phyloP scores from a whole-genome alignment of 2,888 invertebrate genomes.

The Tenodera sinensis region DNA sequence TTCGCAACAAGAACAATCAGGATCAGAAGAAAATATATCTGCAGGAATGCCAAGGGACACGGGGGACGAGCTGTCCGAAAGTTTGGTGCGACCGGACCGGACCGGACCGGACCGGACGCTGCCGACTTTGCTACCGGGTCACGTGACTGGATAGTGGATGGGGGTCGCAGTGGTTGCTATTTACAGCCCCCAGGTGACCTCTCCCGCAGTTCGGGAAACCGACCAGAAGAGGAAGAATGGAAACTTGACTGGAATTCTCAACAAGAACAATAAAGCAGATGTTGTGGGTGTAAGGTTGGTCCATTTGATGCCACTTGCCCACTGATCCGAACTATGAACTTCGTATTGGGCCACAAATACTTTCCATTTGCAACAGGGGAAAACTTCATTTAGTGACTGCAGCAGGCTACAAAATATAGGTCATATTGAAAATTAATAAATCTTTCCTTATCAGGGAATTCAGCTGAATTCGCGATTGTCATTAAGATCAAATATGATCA shows the following conservation, averaged over 20 bases:
- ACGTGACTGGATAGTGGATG: constrained; percentile 3
- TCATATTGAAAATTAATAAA: too few relatives aligned
- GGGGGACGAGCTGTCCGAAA: background rate
- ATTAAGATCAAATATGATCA: too few relatives aligned
- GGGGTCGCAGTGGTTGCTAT: constrained; percentile 21
- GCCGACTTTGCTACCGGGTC: background rate
- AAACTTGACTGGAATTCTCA: constrained; percentile 26
- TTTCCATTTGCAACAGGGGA: too few relatives aligned
- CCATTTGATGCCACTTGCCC: background rate
- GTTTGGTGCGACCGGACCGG: background rate
- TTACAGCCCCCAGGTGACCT: constrained; percentile 27
- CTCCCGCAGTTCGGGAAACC: constrained; percentile 7
- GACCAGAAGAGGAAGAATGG: background rate
- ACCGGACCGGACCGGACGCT: background rate
- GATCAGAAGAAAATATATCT: background rate
- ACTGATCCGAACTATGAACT: too few relatives aligned
- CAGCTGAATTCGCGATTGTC: too few relatives aligned
- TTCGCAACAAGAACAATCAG: background rate
- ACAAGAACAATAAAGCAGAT: constrained; percentile 18
- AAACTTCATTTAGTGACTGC: too few relatives aligned
- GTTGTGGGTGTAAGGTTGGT: background rate
- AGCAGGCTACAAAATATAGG: too few relatives aligned
- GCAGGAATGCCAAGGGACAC: background rate
- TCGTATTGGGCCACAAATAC: too few relatives aligned
- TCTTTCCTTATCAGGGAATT: too few relatives aligned